Conservation (phyloP, 1,140 invertebrate species). For the Contarinia nasturtii region DNA sequence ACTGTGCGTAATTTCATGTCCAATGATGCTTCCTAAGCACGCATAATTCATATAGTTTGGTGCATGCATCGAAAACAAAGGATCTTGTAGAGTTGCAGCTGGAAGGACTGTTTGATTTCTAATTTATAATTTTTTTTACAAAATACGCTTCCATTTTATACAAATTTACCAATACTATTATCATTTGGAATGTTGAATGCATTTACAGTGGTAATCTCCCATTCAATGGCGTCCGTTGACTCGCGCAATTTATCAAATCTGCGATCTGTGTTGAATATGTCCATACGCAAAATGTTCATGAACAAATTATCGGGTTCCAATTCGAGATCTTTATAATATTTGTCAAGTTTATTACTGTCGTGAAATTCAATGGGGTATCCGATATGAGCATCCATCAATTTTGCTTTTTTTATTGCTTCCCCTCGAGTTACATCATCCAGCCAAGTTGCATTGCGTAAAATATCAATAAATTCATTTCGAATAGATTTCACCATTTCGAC, state of each 20-base stretch:
- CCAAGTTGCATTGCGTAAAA: neutral
- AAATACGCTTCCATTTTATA: neutral
- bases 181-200: neutral
- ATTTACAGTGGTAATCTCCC: neutral
- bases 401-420: neutral
- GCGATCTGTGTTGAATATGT: neutral
- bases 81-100: conserved; percentile 36
- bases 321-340: neutral
- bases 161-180: neutral
- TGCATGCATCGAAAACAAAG: conserved; percentile 37
- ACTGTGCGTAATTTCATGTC: conserved; percentile 34
- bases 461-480: neutral
- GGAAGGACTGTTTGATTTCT: neutral
- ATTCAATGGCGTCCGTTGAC: neutral
- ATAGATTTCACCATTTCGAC: neutral
- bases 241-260: neutral
- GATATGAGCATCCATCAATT: neutral
- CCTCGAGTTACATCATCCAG: neutral
- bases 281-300: neutral
- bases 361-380: conserved; percentile 1
- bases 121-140: neutral
- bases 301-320: neutral
- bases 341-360: neutral
- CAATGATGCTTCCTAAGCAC: neutral
- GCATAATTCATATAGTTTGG: conserved; percentile 47